Evolutionary conservation across 2,113 vertebrate species (phyloP).

Genomic region (Rhabdornis inornatus): DNA sequence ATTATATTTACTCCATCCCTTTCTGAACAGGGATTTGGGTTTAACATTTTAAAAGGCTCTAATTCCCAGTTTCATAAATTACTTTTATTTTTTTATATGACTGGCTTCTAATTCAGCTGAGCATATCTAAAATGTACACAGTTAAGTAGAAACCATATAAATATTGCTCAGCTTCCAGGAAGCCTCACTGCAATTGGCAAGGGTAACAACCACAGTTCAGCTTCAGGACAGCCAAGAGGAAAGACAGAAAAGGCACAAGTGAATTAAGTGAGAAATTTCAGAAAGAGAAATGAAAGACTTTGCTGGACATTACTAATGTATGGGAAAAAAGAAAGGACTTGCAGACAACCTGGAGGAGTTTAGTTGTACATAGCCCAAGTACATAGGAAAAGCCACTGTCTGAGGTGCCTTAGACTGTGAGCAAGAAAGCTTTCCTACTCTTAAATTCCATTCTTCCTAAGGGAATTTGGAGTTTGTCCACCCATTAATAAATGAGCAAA

Average conservation of each 20-base stretch:
- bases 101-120: background rate
- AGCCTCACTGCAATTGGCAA: background rate
- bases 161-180: background rate
- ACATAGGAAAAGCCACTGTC: background rate
- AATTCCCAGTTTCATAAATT: conserved; percentile 11
- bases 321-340: background rate
- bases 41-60: background rate
- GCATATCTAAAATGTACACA: background rate
- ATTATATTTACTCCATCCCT: background rate
- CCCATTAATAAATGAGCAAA: background rate
- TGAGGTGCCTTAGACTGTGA: background rate
- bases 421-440: background rate
- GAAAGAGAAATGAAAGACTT: background rate
- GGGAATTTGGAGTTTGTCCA: background rate
- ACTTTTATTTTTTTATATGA: conserved; percentile 6
- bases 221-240: background rate
- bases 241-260: background rate
- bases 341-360: background rate
- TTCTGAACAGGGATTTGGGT: background rate
- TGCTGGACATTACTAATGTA: background rate
- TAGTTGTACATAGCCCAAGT: background rate
- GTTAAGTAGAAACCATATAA: background rate
- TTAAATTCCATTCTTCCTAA: background rate
- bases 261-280: background rate
- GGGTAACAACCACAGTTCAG: background rate